phyloP scores from a whole-genome alignment of 1,140 invertebrate species.

The Bradysia coprophila region DNA sequence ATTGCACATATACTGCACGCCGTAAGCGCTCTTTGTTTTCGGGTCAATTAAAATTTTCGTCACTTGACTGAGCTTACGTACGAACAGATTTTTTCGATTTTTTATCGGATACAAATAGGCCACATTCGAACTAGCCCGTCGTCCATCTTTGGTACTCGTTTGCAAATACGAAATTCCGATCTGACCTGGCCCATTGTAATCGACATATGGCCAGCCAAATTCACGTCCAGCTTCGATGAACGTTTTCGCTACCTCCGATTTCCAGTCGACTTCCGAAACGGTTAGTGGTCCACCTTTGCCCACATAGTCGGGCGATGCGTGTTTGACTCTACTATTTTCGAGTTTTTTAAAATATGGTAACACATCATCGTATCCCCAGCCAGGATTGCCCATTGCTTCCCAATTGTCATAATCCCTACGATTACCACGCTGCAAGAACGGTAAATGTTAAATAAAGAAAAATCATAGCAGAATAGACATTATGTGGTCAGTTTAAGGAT shows the following conservation, averaged over 20 bases:
- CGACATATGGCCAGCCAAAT: slow-evolving; percentile 42
- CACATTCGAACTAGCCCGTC: slow-evolving; percentile 50
- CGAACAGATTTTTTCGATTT: slow-evolving; percentile 39
- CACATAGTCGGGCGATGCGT: slow-evolving; percentile 31
- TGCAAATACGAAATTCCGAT: slow-evolving; percentile 44
- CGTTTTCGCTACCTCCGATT: slow-evolving; percentile 38
- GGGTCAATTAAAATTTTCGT: slow-evolving; percentile 55
- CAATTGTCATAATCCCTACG: slow-evolving; percentile 60
- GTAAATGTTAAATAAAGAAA: too few relatives aligned
- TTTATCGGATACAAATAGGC: slow-evolving; percentile 50
- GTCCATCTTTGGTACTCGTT: slow-evolving; percentile 45
- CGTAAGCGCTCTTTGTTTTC: slow-evolving; percentile 36
- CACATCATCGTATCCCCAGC: slow-evolving; percentile 70
- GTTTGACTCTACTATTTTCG: slow-evolving; percentile 42
- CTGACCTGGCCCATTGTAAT: slow-evolving; percentile 49
- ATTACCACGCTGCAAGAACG: slow-evolving; percentile 51
- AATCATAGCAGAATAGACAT: too few relatives aligned
- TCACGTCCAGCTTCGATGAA: slow-evolving; percentile 48
- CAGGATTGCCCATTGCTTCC: slow-evolving; percentile 51
- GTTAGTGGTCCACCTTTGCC: slow-evolving; percentile 33
- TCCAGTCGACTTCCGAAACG: slow-evolving; percentile 31
- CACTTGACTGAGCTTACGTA: slow-evolving; percentile 42
- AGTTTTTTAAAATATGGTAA: slow-evolving; percentile 67
- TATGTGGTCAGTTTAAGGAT: too few relatives aligned
- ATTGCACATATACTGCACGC: slow-evolving; percentile 37